Conservation (phyloP, 2,797 vertebrate genomes). For the Podarcis lilfordi region DNA sequence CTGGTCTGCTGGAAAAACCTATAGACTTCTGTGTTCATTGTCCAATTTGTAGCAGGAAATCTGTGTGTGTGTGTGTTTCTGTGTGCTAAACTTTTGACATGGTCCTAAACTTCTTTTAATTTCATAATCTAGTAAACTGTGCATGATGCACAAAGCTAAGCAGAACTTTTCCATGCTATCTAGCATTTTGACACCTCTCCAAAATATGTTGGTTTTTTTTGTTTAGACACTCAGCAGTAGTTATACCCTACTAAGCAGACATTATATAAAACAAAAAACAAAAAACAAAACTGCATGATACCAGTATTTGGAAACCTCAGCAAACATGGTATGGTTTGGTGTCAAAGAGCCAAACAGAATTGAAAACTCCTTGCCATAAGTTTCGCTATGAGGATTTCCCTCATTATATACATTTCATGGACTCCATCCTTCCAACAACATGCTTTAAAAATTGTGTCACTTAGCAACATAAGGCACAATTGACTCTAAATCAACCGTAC, state of each 20-base stretch:
- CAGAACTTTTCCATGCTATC: neutral
- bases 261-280: no score
- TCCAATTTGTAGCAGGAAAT: slow-evolving; percentile 15
- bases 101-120: slow-evolving; percentile 40
- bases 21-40: neutral
- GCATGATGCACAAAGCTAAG: neutral
- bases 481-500: slow-evolving; percentile 57
- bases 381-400: slow-evolving; percentile 61
- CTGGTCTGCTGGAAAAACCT: neutral
- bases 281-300: neutral
- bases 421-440: slow-evolving; percentile 67
- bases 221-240: slow-evolving; percentile 9
- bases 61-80: neutral
- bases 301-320: neutral
- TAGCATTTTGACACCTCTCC: neutral
- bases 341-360: slow-evolving; percentile 65
- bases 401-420: slow-evolving; percentile 69
- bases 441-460: slow-evolving; percentile 72
- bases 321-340: slow-evolving; percentile 5
- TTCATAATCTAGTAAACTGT: neutral
- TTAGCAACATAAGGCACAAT: slow-evolving; percentile 74
- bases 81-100: slow-evolving; percentile 25
- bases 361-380: slow-evolving; percentile 49
- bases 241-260: neutral
- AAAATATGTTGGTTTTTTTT: neutral